Conservation (phyloP, 2,797 vertebrate species). For the Cebuella pygmaea region DNA sequence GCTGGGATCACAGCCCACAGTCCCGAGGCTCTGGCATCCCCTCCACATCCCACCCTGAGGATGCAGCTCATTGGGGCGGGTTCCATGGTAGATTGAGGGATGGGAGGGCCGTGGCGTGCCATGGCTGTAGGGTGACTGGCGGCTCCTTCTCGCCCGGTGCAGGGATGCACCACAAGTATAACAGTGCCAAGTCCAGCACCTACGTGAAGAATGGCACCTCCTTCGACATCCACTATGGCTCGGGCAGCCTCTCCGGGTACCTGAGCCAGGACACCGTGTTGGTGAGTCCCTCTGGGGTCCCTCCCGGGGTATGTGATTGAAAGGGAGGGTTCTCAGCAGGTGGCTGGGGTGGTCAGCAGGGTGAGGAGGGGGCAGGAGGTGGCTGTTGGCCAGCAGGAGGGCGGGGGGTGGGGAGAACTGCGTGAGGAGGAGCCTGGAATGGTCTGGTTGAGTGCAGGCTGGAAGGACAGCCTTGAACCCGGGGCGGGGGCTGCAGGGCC, state of each 20-base stretch:
- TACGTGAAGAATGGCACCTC: conserved; percentile 93
- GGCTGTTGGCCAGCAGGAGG: neutral
- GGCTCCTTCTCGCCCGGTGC: neutral
- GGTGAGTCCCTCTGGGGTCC: conserved; percentile 76
- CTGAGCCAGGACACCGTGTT: conserved; percentile 91
- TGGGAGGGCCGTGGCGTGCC: rapidly evolving
- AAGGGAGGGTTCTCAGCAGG: neutral
- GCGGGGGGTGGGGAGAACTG: too few species aligned
- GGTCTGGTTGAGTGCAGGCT: rapidly evolving
- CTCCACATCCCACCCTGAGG: neutral
- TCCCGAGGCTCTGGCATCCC: neutral
- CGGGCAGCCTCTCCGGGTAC: conserved; percentile 94
- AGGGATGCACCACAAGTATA: conserved; percentile 96
- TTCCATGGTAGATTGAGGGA: neutral
- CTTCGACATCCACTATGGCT: conserved; percentile 95
- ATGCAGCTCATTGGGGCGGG: rapidly evolving
- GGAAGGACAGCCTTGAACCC: too few species aligned
- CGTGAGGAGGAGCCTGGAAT: rapidly evolving
- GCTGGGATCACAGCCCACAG: neutral
- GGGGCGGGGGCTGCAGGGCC: too few species aligned
- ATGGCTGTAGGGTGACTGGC: rapidly evolving
- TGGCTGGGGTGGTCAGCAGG: neutral
- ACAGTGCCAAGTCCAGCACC: conserved; percentile 91
- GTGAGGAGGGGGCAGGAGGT: neutral
- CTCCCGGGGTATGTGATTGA: neutral